phyloP scores from a whole-genome alignment of 37 sponge, comb jelly and placozoan species.

The Diacarnus erythraeanus region DNA sequence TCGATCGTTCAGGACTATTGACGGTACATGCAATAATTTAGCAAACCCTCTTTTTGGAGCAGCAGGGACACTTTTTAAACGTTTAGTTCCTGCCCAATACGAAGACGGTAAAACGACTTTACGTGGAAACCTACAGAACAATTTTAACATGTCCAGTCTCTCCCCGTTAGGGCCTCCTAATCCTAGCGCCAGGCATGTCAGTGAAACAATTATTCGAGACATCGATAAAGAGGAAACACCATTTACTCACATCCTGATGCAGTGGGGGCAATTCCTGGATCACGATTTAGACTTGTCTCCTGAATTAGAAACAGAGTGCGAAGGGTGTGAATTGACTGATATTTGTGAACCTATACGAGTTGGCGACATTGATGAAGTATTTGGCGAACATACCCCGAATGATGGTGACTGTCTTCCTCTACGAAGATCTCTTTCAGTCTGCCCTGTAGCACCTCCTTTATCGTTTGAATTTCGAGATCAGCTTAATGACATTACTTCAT shows the following conservation, averaged over 20 bases:
- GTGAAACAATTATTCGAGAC: constrained; percentile 19
- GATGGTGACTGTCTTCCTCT: constrained; percentile 65
- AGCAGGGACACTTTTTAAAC: constrained; percentile 46
- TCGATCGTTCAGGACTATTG: constrained; percentile 35
- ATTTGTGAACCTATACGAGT: constrained; percentile 62
- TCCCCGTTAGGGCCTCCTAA: constrained; percentile 52
- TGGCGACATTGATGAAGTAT: constrained; percentile 16
- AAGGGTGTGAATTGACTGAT: constrained; percentile 40
- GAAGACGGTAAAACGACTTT: constrained; percentile 68
- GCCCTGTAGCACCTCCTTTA: constrained; percentile 20
- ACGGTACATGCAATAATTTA: constrained; percentile 90
- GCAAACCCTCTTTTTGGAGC: constrained; percentile 66
- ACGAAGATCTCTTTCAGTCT: constrained; percentile 52
- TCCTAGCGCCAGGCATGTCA: constrained; percentile 67
- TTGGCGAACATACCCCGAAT: constrained; percentile 40
- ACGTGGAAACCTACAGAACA: constrained; percentile 34
- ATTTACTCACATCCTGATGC: constrained; percentile 88
- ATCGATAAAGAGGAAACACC: constrained; percentile 23
- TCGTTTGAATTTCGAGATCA: constrained; percentile 50
- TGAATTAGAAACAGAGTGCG: constrained; percentile 47
- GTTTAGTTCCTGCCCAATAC: constrained; percentile 65
- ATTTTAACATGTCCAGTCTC: not conserved
- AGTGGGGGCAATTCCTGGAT: constrained; percentile 95
- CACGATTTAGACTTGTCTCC: constrained; percentile 75
- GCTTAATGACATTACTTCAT: constrained; percentile 77